These are phyloP conservation scores for pig (Sus scrofa) DNA, from an alignment of 2,113 vertebrate species.

Conservation along the genomic window DNA sequence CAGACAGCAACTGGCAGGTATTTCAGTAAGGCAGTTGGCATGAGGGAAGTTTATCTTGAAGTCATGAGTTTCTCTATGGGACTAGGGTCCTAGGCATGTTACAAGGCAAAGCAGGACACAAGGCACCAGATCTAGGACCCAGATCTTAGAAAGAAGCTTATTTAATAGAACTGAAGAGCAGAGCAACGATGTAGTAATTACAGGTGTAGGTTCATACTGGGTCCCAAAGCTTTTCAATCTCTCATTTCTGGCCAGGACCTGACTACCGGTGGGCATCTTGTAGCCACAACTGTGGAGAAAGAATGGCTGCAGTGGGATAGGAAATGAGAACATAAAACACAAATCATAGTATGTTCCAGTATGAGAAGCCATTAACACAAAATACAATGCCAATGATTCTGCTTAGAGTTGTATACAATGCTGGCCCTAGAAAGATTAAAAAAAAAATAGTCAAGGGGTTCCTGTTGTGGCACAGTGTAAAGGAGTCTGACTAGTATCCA, in stretches of 20 bases:
- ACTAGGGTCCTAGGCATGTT: not conserved
- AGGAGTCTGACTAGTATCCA: too few species aligned
- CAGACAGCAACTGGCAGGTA: not conserved
- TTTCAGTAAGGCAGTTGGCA: not conserved
- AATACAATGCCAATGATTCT: not conserved
- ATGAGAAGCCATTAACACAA: not conserved
- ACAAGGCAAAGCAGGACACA: not conserved
- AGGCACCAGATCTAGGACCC: not conserved
- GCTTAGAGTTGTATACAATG: not conserved
- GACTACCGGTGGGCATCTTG: not conserved
- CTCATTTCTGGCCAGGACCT: not conserved
- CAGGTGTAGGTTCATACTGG: not conserved
- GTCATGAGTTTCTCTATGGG: not conserved
- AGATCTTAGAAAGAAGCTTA: not conserved
- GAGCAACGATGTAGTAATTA: not conserved
- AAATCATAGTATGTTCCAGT: not conserved
- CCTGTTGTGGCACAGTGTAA: too few species aligned
- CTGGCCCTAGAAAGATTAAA: too few species aligned
- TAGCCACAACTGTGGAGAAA: not conserved
- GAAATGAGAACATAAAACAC: not conserved
- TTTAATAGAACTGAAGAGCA: not conserved
- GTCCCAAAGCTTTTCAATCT: not conserved
- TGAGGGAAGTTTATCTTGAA: not conserved
- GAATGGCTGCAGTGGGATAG: not conserved
- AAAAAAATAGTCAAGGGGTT: too few species aligned